Evolutionary conservation across 2,888 invertebrate genomes (phyloP), one percentile per base, ranked within the genome.

Genomic region (Branchipolynoe longqiensis): DNA sequence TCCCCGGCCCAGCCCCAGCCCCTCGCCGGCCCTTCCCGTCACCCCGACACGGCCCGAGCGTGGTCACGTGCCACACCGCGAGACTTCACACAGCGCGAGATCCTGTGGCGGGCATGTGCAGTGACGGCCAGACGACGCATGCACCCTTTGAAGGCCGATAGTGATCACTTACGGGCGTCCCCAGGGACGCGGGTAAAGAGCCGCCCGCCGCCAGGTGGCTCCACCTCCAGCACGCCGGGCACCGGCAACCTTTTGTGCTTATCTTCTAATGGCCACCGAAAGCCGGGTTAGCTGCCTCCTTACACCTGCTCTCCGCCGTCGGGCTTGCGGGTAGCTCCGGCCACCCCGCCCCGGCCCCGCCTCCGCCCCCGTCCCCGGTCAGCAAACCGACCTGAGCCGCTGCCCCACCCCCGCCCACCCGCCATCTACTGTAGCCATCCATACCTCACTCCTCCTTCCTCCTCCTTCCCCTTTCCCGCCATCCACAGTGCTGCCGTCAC

Each of bases 101-200:
- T 69, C 69, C 69, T 38, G 69, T 69, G 62, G 22, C 28, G 69
- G 69, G 8, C 36, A 69, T 69, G 38, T 18, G 69, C 69, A 33
- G 69, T 69, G 38, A 69, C 69, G 69, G 33, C 14, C 36, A 69
- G 69, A 69, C 36, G 69, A 33, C 69, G 69, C 69, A 69, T 69
- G 69, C 69, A 38, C 69, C 69, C 69, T 69, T 69, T 69, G 69
- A 69, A 69, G 69, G 69, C 69, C 22, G 69, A 69, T 69, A 69
- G 69, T 69, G 69, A 69, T 69, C 69, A 69, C 69, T 69, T 69
- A 69, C 69, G 69, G 69, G 22, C 36, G 33, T 69, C 69, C 69
- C 38, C 8, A 22, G 69, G 69, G 69, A 69, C 36, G 69, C 69
- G 36, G 69, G 36, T 69, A 69, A 69, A 69, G 69, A 69, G 69